phyloP scores from a whole-genome alignment of 53 echinoderm and acorn worm genomes.

The Zoroaster sp. region DNA sequence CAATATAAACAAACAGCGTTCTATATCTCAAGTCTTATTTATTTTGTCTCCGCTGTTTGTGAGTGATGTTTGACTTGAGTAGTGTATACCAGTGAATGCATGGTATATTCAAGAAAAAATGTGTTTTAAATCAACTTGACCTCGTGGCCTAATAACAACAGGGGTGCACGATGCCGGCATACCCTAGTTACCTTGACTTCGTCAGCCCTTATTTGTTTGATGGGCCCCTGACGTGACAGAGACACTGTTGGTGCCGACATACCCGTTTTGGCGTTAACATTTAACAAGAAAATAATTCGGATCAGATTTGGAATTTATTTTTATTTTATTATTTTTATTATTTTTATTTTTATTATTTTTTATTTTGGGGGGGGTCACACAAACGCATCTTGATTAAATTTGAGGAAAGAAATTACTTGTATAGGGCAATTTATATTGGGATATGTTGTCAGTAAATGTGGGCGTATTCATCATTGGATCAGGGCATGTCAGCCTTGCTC shows the following conservation, averaged over 20 bases:
- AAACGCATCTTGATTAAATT: background rate
- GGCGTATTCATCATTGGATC: background rate
- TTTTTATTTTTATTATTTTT: too few species aligned
- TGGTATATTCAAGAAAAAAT: background rate
- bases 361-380: background rate
- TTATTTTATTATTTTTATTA: too few species aligned
- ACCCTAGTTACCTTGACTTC: background rate
- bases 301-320: too few species aligned
- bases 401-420: background rate
- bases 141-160: constrained; percentile 37
- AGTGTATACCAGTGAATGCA: too few species aligned
- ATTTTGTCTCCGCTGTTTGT: too few species aligned
- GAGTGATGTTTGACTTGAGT: too few species aligned
- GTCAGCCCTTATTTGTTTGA: background rate
- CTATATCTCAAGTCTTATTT: too few species aligned
- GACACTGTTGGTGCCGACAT: background rate
- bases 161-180: constrained; percentile 1
- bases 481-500: too few species aligned
- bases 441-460: background rate
- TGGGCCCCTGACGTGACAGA: background rate
- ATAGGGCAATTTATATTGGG: background rate
- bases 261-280: background rate
- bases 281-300: background rate
- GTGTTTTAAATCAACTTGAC: constrained; percentile 34
- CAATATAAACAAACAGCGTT: too few species aligned